A percentile compares a stretch with the other conserved stretches of the same genome.
phyloP scores from a whole-genome alignment of 2,797 vertebrate genomes.

The Trachops cirrhosus region DNA sequence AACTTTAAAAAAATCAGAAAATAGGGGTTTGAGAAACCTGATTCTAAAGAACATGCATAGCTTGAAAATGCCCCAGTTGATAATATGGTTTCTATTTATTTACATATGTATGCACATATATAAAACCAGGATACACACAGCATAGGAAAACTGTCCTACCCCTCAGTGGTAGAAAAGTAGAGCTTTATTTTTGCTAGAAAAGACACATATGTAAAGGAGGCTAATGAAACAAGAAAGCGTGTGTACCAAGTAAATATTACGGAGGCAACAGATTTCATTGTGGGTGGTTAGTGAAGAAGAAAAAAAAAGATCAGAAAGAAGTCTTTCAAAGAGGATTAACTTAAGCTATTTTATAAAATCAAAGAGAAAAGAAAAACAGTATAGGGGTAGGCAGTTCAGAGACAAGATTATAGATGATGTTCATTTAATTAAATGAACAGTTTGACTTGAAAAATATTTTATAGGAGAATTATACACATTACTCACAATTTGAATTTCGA shows the following conservation, averaged over 20 bases:
- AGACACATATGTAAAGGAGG: background rate
- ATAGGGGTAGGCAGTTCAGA: background rate
- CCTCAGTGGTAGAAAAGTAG: background rate
- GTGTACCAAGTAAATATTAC: background rate
- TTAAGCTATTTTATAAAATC: background rate
- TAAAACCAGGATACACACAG: background rate
- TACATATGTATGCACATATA: background rate
- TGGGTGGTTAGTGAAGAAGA: background rate
- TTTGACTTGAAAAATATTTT: background rate
- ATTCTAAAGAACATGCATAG: background rate
- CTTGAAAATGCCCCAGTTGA: background rate
- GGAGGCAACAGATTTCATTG: background rate
- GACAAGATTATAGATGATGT: background rate
- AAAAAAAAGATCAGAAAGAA: background rate
- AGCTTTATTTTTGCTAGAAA: background rate
- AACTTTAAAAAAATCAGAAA: background rate
- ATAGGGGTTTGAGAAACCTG: background rate
- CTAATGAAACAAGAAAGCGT: background rate
- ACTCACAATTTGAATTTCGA: background rate
- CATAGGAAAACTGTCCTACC: background rate
- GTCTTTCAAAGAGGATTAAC: background rate
- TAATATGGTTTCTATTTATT: background rate
- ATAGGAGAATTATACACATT: background rate
- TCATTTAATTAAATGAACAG: background rate
- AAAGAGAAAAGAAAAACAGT: background rate